These are phyloP conservation scores for Dynastes tityus DNA, from an alignment of 2,888 invertebrate genomes.

Conservation along the genomic window DNA sequence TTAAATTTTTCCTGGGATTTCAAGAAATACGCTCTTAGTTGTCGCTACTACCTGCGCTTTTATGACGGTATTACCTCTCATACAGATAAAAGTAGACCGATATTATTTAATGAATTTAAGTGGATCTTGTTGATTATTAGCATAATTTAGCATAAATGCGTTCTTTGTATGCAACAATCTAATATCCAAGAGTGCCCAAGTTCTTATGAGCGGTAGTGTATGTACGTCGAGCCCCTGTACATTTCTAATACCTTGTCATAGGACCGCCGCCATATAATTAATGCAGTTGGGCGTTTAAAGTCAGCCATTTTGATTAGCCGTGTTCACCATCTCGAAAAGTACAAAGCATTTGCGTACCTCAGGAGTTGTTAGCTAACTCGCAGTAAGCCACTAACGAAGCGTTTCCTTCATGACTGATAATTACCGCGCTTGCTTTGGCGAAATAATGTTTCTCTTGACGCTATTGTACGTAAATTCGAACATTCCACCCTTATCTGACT, in stretches of 20 bases:
- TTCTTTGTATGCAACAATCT: too few relatives aligned
- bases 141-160: too few relatives aligned
- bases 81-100: too few relatives aligned
- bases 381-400: slow-evolving; percentile 55
- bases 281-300: slow-evolving; percentile 48
- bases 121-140: too few relatives aligned
- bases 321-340: slow-evolving; percentile 48
- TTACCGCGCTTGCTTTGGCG: slow-evolving; percentile 51
- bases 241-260: slow-evolving; percentile 18
- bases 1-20: too few relatives aligned
- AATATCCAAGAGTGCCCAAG: too few relatives aligned
- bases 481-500: neutral
- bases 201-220: neutral
- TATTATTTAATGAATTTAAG: too few relatives aligned
- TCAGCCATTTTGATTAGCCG: slow-evolving; percentile 49
- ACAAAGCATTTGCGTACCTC: slow-evolving; percentile 53
- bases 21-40: too few relatives aligned
- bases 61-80: too few relatives aligned
- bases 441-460: slow-evolving; percentile 44
- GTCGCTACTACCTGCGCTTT: too few relatives aligned
- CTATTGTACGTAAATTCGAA: neutral
- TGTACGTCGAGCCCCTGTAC: neutral
- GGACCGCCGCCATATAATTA: slow-evolving; percentile 42
- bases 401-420: slow-evolving; percentile 55
- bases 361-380: slow-evolving; percentile 52